Conservation (phyloP, 1,140 invertebrate genomes). For the Solenopsis invicta region DNA sequence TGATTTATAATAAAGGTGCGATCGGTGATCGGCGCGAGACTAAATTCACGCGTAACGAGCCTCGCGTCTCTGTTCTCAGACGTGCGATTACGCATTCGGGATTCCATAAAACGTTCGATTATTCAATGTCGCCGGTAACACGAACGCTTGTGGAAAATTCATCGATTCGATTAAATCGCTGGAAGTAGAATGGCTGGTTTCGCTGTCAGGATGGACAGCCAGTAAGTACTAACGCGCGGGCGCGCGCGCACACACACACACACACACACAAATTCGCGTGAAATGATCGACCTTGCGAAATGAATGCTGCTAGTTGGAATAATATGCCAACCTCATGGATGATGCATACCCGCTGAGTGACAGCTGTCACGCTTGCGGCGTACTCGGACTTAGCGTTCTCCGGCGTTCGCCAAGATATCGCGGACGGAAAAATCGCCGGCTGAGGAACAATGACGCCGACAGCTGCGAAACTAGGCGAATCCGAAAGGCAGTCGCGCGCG, state of each 20-base stretch:
- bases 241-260: background rate
- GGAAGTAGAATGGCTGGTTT: constrained; percentile 10
- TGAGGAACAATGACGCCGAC: constrained; percentile 48
- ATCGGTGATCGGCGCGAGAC: background rate
- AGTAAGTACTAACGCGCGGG: background rate
- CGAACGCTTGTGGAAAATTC: constrained; percentile 30
- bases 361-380: constrained; percentile 70
- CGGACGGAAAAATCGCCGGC: constrained; percentile 44
- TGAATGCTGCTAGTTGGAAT: constrained; percentile 49
- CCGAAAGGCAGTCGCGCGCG: constrained; percentile 60
- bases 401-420: constrained; percentile 43
- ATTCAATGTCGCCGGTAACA: constrained; percentile 29
- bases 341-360: constrained; percentile 61
- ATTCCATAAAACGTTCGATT: constrained; percentile 35
- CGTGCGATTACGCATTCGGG: constrained; percentile 21
- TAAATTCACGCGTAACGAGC: constrained; percentile 6
- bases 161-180: constrained; percentile 48
- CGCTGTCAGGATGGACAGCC: background rate
- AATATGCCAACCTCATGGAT: constrained; percentile 58
- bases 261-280: background rate
- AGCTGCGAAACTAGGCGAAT: constrained; percentile 54
- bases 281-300: constrained; percentile 51
- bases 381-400: constrained; percentile 37
- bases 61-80: background rate
- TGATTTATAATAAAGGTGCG: background rate